A percentile compares a stretch with the other conserved stretches of the same genome.
Conservation (phyloP, 1,140 invertebrate genomes). For the Chelonus insularis region DNA sequence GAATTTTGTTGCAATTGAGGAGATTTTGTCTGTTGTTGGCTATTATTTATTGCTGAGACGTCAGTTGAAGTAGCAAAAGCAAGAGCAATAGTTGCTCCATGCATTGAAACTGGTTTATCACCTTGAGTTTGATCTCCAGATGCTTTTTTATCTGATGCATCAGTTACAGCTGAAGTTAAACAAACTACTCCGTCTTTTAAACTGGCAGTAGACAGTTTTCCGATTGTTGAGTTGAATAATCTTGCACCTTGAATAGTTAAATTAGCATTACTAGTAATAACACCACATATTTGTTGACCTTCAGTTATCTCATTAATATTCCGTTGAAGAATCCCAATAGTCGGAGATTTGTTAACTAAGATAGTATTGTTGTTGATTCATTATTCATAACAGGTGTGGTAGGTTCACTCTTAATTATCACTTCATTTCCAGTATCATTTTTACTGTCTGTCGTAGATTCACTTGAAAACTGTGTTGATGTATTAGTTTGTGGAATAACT, state of each 20-base stretch:
- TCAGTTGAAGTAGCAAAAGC: constrained; percentile 45
- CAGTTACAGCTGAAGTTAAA: constrained; percentile 34
- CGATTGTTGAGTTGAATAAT: constrained; percentile 52
- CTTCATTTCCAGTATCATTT: constrained; percentile 30
- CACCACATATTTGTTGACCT: constrained; percentile 52
- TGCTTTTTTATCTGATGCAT: constrained; percentile 41
- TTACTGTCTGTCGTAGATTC: constrained; percentile 32
- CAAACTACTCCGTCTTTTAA: constrained; percentile 51
- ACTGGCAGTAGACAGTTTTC: constrained; percentile 40
- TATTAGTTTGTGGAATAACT: constrained; percentile 35
- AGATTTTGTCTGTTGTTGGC: constrained; percentile 29
- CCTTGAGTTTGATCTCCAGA: constrained; percentile 38
- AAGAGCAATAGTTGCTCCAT: constrained; percentile 45
- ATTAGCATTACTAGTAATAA: constrained; percentile 55
- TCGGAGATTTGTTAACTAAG: constrained; percentile 48
- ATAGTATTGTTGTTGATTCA: constrained; percentile 41
- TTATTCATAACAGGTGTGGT: constrained; percentile 1
- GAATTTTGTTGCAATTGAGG: not conserved
- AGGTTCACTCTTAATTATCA: constrained; percentile 32
- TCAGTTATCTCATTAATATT: constrained; percentile 43
- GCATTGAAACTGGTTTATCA: constrained; percentile 41
- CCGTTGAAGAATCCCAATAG: constrained; percentile 48
- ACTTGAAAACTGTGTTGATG: constrained; percentile 34
- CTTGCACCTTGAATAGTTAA: constrained; percentile 46
- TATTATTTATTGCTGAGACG: constrained; percentile 38